phyloP scores from a whole-genome alignment of 2,113 vertebrate genomes.

The Microtus pennsylvanicus region DNA sequence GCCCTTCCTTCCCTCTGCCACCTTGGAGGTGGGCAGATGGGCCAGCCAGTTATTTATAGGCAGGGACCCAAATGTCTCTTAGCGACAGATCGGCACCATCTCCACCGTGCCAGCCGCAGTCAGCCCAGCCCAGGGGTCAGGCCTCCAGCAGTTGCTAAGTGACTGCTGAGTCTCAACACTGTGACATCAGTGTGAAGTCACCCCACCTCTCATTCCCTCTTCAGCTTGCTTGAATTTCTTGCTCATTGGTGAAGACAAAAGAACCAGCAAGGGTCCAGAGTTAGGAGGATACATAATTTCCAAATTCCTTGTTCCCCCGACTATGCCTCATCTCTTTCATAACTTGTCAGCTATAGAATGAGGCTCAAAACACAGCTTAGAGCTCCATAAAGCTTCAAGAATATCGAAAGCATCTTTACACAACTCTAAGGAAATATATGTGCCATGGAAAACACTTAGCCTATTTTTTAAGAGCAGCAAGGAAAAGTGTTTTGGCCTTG shows the following conservation, averaged over 20 bases:
- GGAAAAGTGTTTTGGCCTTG: neutral
- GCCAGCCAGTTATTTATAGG: neutral
- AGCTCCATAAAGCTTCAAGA: neutral
- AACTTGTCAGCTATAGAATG: neutral
- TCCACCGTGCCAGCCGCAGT: rapidly evolving
- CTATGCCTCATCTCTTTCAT: neutral
- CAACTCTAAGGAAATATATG: neutral
- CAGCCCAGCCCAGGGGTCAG: neutral
- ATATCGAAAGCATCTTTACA: neutral
- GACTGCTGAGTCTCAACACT: neutral
- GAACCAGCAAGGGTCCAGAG: neutral
- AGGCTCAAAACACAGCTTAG: neutral
- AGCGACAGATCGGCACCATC: rapidly evolving
- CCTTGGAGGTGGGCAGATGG: neutral
- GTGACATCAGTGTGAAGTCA: slow-evolving; percentile 57
- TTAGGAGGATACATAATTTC: neutral
- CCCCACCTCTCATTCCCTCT: neutral
- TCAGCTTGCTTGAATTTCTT: slow-evolving; percentile 19
- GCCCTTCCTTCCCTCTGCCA: neutral
- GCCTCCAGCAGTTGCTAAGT: slow-evolving; percentile 19
- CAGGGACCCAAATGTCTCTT: neutral
- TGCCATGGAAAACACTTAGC: neutral
- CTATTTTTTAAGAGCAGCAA: neutral
- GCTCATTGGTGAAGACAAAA: slow-evolving; percentile 19
- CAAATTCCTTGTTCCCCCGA: neutral